These are phyloP conservation scores for Ceratoteleas bidentatus DNA, from an alignment of 1,140 invertebrate genomes.

Conservation along the genomic window DNA sequence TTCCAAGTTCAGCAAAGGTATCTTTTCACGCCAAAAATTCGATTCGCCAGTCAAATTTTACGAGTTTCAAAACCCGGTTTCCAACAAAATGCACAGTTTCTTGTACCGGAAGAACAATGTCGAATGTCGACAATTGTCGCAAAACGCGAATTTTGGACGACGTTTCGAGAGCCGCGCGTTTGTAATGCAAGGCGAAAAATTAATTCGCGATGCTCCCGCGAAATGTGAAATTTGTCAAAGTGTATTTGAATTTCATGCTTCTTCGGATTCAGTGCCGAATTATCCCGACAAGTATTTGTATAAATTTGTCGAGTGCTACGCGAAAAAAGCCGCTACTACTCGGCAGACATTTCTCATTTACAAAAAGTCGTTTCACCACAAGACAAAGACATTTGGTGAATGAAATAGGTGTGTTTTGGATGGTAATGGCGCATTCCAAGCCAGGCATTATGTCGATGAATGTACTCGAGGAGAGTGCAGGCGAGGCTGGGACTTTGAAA, in stretches of 20 bases:
- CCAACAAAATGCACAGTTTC: no score
- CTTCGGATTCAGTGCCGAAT: conserved; percentile 15
- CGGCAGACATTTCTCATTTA: conserved; percentile 45
- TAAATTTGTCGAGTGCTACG: conserved; percentile 27
- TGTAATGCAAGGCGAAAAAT: no score
- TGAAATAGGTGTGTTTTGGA: conserved; percentile 55
- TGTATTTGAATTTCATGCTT: neutral
- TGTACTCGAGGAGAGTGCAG: conserved; percentile 41
- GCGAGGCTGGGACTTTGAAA: conserved; percentile 10
- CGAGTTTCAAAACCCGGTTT: no score
- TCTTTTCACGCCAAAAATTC: no score
- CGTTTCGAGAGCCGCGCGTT: no score
- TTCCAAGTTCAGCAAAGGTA: no score
- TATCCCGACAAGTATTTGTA: conserved; percentile 16
- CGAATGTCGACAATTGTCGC: no score
- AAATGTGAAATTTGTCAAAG: neutral
- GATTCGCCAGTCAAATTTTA: no score
- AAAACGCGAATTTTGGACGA: no score
- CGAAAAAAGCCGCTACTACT: conserved; percentile 10
- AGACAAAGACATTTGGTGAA: conserved; percentile 53
- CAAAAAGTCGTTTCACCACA: conserved; percentile 48
- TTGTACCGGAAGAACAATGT: no score
- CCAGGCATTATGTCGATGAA: conserved; percentile 57
- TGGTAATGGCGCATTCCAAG: conserved; percentile 48
- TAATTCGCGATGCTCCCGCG: no score